Evolutionary conservation across 1,140 invertebrate species (phyloP), one percentile per base, ranked within the genome.

Genomic region (Cheumatopsyche charites): DNA sequence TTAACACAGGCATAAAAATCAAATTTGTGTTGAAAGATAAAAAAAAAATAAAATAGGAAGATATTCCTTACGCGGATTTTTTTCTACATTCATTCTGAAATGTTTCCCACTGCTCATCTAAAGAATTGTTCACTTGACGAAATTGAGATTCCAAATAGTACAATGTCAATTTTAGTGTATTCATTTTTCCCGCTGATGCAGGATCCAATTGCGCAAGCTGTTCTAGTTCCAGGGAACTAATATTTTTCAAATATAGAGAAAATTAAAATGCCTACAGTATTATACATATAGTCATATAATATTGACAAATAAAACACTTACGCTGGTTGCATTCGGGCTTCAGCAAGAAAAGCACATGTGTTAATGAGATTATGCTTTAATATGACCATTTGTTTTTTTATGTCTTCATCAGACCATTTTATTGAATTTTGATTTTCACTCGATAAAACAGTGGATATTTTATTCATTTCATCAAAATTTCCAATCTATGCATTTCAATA

Each of bases 141-240:
- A 90, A 71, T 75, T 90, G 88, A 0, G 82, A 86, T 73, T 90
- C 85, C 19, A 90, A 83, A 73, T 89, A 88, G 71, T 88, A 86
- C 0, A 86, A 79, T 25, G 87, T 80, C 69, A 87, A 85, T 74
- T 86, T 83, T 6, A 91, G 86, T 1, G 86, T 85, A 1, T 83
- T 79, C 1, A 89, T 77, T 19, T 86, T 80, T 29, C 87, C 85
- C 11, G 84, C 80, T 7, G 85, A 87, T 0, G 87, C 80, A 0
- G 88, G 88, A 80, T 89, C 87, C 12, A 86, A 79, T 71, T 86
- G 84, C 63, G 85, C 82, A 71, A 84, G 82, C 73, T 85, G 83
- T 9, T 84, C 77, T 1, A 85, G 65, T 29, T 85, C 80, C 29
- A 83, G 80, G 11, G 85, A 80, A 47, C 85, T 86, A 77, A 75